Conservation (phyloP, 2,888 invertebrate genomes). For the Drosophila peninsularis region DNA sequence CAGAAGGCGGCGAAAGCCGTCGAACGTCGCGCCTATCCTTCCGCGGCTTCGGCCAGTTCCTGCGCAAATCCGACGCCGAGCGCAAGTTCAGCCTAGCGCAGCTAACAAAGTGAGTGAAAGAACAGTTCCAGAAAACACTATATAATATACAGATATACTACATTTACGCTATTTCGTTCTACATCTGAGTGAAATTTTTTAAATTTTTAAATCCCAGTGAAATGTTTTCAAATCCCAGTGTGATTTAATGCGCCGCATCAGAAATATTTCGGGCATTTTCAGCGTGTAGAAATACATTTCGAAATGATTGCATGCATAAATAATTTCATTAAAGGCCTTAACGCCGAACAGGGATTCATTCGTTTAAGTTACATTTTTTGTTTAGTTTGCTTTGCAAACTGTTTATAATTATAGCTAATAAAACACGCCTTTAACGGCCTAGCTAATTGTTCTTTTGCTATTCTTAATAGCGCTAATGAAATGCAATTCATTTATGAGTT, state of each 20-base stretch:
- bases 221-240: slow-evolving; percentile 2
- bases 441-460: slow-evolving; percentile 2
- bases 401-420: slow-evolving; percentile 6
- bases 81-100: slow-evolving; percentile 84
- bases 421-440: neutral
- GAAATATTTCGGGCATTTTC: neutral
- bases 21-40: slow-evolving; percentile 78
- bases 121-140: neutral
- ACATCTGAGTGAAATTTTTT: neutral
- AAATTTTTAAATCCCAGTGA: neutral
- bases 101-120: slow-evolving; percentile 81
- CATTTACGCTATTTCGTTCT: neutral
- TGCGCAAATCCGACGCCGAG: slow-evolving; percentile 76
- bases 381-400: neutral
- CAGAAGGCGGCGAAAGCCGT: slow-evolving; percentile 51
- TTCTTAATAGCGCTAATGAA: neutral
- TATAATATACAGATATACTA: neutral
- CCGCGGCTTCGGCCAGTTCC: slow-evolving; percentile 79
- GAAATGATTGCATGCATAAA: neutral
- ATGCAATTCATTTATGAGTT: neutral
- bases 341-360: neutral
- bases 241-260: slow-evolving; percentile 10
- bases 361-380: neutral
- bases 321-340: neutral
- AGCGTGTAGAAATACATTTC: neutral